Conservation (phyloP, 2,797 vertebrate genomes). For the Hephaestus fuliginosus region DNA sequence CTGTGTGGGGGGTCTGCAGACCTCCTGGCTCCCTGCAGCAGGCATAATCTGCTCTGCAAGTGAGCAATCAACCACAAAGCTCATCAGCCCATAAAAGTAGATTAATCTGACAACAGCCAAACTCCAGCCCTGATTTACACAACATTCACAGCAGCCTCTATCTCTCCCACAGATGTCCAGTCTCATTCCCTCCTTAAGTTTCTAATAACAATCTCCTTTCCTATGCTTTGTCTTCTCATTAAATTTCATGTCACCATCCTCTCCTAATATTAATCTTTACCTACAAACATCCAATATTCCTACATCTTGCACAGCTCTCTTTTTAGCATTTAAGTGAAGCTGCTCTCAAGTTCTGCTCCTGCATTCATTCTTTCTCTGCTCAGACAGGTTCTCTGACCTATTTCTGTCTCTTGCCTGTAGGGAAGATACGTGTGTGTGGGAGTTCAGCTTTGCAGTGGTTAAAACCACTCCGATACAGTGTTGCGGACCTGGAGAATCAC, state of each 20-base stretch:
- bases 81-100: slow-evolving; percentile 23
- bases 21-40: background rate
- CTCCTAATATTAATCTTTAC: background rate
- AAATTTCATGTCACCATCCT: background rate
- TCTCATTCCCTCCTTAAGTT: background rate
- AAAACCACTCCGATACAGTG: slow-evolving; percentile 5
- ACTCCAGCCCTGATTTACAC: background rate
- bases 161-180: background rate
- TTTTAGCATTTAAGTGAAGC: background rate
- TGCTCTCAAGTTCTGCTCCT: slow-evolving; percentile 3
- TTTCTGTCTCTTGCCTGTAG: slow-evolving; percentile 29
- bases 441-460: slow-evolving; percentile 15
- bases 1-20: too few relatives aligned
- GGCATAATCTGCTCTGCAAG: slow-evolving; percentile 37
- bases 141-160: slow-evolving; percentile 1
- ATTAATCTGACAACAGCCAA: slow-evolving; percentile 30
- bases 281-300: background rate
- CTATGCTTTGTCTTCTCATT: background rate
- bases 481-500: background rate
- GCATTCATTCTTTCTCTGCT: background rate
- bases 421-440: slow-evolving; percentile 8
- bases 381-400: slow-evolving; percentile 47
- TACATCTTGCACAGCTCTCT: background rate
- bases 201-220: background rate
- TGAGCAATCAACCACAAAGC: slow-evolving; percentile 36